These are phyloP conservation scores for Cariama cristata DNA, from an alignment of 2,113 vertebrate genomes.

Conservation along the genomic window DNA sequence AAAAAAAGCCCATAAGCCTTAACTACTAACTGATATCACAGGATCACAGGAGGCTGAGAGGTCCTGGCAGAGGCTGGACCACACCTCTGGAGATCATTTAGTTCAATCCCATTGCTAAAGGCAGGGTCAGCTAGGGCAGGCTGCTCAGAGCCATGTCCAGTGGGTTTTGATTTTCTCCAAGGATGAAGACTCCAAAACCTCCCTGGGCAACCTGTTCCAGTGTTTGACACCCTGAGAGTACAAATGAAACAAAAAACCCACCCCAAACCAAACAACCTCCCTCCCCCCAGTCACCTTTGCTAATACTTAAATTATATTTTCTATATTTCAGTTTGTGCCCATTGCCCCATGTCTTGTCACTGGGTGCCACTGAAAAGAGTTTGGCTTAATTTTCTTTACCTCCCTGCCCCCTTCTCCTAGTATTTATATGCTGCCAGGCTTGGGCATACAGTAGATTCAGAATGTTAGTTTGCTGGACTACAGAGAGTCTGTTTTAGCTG, in stretches of 20 bases:
- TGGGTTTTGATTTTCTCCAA: neutral
- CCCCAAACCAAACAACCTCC: neutral
- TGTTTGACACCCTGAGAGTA: neutral
- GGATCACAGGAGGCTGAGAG: neutral
- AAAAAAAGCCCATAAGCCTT: neutral
- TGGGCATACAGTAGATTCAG: neutral
- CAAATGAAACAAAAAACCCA: neutral
- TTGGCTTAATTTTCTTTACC: neutral
- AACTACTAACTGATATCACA: neutral
- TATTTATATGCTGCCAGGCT: neutral
- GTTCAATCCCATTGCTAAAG: neutral
- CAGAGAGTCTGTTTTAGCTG: neutral
- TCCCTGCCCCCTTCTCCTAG: neutral
- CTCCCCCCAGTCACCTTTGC: neutral
- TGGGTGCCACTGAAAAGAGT: neutral
- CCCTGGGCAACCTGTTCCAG: neutral
- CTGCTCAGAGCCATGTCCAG: neutral
- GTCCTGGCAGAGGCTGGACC: neutral
- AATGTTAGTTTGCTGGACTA: neutral
- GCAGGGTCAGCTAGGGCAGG: neutral
- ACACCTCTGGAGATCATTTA: neutral
- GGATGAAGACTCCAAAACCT: neutral
- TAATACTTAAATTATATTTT: neutral
- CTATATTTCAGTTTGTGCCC: neutral
- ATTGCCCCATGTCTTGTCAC: neutral